Base-by-base conservation (phyloP, 2,797 vertebrate species). In the Enteromius fasciolatus region DNA sequence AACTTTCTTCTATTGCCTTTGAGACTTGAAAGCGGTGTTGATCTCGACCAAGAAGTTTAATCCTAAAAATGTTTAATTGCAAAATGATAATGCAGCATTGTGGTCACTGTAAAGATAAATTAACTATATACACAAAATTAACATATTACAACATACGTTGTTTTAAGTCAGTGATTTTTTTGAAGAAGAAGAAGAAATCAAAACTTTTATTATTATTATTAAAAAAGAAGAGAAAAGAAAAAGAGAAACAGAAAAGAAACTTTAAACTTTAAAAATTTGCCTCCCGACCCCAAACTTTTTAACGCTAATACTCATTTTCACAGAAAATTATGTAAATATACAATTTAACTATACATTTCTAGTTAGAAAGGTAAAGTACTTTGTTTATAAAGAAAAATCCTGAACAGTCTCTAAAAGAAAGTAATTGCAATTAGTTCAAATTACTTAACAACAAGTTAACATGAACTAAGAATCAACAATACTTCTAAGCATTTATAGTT, bases 11-110 rank as follows among this genome's bases (percentile, higher is more conserved):
- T 52, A 57, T 57, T 57, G 15, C 15, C 18, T 57, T 31, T 23
- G n/a, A 75, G 61, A 82, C 41, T 15, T 50, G n/a, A 79, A 67
- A 54, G n/a, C n/a, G 3, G 25, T 79, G 23, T 36, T 69, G 33
- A 68, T 69, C 31, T 36, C 12, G 20, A 5, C 63, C 23, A 52
- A 20, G 9, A 46, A 20, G 18, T 46, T 63, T 17, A 8, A 5
- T 64, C 3, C 41, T 78, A 33, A 78, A 66, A 31, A 36, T 33
- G 59, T 33, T 66, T 48, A 25, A 36, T 78, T 10, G 12, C 17
- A 64, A 25, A 61, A 50, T 3, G 3, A 76, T 59, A 59, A 59
- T 25, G 12, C 36, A 68, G 6, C 20, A 3, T 41, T 23, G 36
- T 39, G 6, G 7, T 36, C 57, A 25, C 2, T 59, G 57, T 25